A percentile compares a stretch with the other conserved stretches of the same genome.
Evolutionary conservation across 2,888 invertebrate species (phyloP).

Genomic region (Cordilura impudica): DNA sequence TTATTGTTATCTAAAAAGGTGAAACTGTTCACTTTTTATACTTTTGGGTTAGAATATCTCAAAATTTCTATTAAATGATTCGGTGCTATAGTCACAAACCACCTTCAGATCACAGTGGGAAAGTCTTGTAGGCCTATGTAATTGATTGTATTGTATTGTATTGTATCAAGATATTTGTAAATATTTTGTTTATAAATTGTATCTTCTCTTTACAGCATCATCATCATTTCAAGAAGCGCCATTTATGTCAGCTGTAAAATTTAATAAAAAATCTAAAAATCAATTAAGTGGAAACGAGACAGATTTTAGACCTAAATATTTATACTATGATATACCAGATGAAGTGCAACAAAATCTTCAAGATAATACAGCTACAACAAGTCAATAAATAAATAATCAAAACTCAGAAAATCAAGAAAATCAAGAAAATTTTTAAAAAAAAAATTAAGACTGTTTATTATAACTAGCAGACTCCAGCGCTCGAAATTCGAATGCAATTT

Average conservation of each 20-base stretch:
- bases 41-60: too few relatives aligned
- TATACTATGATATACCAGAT: constrained; percentile 69
- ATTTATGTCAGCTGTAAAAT: constrained; percentile 69
- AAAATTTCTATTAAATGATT: too few relatives aligned
- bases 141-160: too few relatives aligned
- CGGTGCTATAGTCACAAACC: too few relatives aligned
- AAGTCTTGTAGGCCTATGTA: too few relatives aligned
- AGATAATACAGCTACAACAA: constrained; percentile 2
- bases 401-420: background rate
- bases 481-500: too few relatives aligned
- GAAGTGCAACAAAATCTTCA: background rate
- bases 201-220: constrained; percentile 59
- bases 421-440: background rate
- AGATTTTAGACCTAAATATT: constrained; percentile 71
- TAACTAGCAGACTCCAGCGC: too few relatives aligned
- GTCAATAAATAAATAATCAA: background rate
- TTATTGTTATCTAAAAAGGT: too few relatives aligned
- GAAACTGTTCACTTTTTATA: too few relatives aligned
- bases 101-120: too few relatives aligned
- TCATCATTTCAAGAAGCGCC: constrained; percentile 71
- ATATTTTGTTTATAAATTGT: background rate
- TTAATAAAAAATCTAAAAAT: constrained; percentile 68
- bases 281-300: constrained; percentile 66
- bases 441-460: too few relatives aligned
- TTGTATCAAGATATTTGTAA: too few relatives aligned